Evolutionary conservation across 2,797 vertebrate species (phyloP), one percentile per base, ranked within the genome.

Genomic region (Lemur catta): DNA sequence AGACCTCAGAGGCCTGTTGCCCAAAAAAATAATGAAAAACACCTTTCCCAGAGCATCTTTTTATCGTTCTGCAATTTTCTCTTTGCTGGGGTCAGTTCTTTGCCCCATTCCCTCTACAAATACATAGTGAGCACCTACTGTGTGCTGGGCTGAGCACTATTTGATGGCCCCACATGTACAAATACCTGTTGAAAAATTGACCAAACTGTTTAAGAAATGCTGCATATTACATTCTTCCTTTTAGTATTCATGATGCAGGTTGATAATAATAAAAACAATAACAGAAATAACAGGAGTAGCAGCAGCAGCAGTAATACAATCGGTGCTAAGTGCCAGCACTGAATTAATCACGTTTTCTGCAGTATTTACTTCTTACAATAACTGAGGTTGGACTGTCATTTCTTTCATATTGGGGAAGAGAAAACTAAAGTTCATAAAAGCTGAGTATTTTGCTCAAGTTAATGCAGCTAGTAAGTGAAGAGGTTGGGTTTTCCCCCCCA

Each of bases 1-100:
- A 38, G 96, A 78, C 63, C 84, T 92, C 69, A 80, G 67, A 75
- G 67, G 38, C 41, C 90, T 69, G 5, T 48, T 92, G 35, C 81
- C 59, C 74, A 74, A 80, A 80, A 41, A 91, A 84, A 75, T 88
- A 87, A 95, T 79, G 67, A 87, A 86, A 92, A 92, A 33, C 85
- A 94, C 76, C 78, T 80, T 96, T 20, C 43, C 10, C 26, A 9
- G 93, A 38, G 41, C 48, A 63, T 88, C 80, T 24, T 65, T 38
- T 90, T 43, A 50, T 72, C 72, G 33, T 26, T 65, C 76, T 91
- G 11, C 35, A 57, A 1, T 90, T 86, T 50, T 6, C 38, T 92
- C 24, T 91, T 38, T 89, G 30, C 20, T 81, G 7, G 22, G 22
- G 38, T 69, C 84, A 69, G 22, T 94, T 94, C 41, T 95, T 57